phyloP scores from a whole-genome alignment of 2,797 vertebrate species.

The Lindbergichthys nudifrons region DNA sequence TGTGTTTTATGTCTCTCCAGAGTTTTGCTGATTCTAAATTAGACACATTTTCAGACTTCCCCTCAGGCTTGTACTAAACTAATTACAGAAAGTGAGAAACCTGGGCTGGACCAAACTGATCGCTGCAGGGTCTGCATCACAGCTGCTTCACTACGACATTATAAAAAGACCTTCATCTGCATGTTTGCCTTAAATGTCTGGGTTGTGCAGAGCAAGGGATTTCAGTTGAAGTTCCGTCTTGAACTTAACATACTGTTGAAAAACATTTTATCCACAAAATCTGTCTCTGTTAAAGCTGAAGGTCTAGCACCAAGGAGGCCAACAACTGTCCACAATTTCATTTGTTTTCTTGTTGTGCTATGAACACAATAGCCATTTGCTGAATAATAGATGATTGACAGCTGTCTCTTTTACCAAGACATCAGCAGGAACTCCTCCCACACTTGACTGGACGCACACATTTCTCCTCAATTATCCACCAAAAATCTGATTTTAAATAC shows the following conservation, averaged over 20 bases:
- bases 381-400: conserved; percentile 24
- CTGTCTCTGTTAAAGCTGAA: background rate
- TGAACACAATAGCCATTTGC: background rate
- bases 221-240: background rate
- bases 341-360: background rate
- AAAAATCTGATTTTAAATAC: background rate
- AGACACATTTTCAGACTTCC: conserved; percentile 36
- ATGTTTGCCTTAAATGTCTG: conserved; percentile 21
- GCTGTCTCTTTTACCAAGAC: conserved; percentile 3
- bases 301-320: background rate
- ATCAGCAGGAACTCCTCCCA: background rate
- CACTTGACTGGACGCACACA: background rate
- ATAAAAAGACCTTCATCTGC: conserved; percentile 19
- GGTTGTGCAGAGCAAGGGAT: background rate
- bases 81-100: conserved; percentile 53
- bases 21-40: conserved; percentile 56
- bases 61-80: conserved; percentile 37
- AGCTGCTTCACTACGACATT: conserved; percentile 26
- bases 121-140: conserved; percentile 21
- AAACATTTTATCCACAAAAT: background rate
- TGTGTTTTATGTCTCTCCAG: conserved; percentile 3
- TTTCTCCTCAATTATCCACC: background rate
- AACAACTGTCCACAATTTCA: background rate
- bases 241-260: background rate
- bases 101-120: conserved; percentile 11